Base-by-base conservation (phyloP, 2,113 vertebrate species). In the Anolis sagrei region DNA sequence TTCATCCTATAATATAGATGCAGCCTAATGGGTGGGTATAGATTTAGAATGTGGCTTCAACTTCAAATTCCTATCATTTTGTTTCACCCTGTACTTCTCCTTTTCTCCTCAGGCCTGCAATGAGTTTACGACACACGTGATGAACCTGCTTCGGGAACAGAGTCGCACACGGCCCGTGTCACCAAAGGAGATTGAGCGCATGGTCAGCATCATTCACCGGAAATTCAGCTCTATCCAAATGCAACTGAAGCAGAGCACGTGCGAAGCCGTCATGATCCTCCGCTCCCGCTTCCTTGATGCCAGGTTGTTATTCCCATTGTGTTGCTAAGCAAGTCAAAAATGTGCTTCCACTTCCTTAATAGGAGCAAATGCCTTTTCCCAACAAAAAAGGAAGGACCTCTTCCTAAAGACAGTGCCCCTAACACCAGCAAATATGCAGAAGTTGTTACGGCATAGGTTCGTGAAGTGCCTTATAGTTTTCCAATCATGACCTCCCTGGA, bases 211-310 rank as follows among this genome's bases (percentile, higher is more conserved):
- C 94, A 98, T 98, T 92, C 97, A 98, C 76, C 97, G 97, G 49
- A 98, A 98, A 93, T 98, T 98, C 97, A 98, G 98, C 90, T 97
- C 97, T 75, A 98, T 98, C 94, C 98, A 98, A 95, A 98, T 98
- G 76, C 97, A 98, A 94, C 96, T 97, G 25, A 86, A 86, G 69
- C 98, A 98, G 93, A 98, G 98, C 95, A 98, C 98, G 0, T 98
- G 98, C 7, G 98, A 98, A 90, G 98, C 98, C 0, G 98, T 98
- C 91, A 98, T 98, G 98, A 98, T 98, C 92, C 96, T 98, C 83
- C 95, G 98, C 44, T 98, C 98, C 23, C 97, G 98, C 61, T 98
- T 98, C 93, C 95, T 98, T 18, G 97, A 98, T 5, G 98, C 97
- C 93, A 97, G 97, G 97, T 98, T 16, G 8, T 18, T 51, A 6